These are phyloP conservation scores for Drosophila acutilabella DNA, from an alignment of 2,888 invertebrate genomes.

Conservation along the genomic window DNA sequence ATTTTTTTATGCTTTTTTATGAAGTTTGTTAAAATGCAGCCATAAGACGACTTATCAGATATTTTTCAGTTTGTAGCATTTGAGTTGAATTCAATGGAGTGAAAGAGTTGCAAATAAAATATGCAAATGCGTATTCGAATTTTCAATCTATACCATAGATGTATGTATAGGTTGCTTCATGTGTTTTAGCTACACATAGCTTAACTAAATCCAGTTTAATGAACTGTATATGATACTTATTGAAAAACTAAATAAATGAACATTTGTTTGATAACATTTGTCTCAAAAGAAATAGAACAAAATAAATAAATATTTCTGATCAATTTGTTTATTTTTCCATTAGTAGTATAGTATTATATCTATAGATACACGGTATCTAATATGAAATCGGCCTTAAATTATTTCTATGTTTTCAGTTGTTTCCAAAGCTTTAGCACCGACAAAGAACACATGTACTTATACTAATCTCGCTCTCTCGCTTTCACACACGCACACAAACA, in stretches of 20 bases:
- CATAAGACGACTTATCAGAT: slow-evolving; percentile 50
- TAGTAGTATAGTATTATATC: too few species aligned
- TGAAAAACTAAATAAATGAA: not conserved
- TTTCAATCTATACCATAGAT: not conserved
- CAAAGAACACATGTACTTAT: not conserved
- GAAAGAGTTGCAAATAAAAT: slow-evolving; percentile 45
- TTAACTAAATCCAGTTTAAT: not conserved
- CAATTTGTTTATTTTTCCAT: too few species aligned
- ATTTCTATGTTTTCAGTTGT: not conserved
- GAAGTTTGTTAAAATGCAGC: slow-evolving; percentile 26
- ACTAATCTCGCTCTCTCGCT: slow-evolving; percentile 10
- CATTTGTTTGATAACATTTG: too few species aligned
- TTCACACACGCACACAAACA: not conserved
- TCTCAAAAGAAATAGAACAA: too few species aligned
- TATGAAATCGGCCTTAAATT: too few species aligned
- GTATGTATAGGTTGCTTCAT: slow-evolving; percentile 12
- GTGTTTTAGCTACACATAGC: not conserved
- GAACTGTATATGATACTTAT: not conserved
- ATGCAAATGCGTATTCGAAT: slow-evolving; percentile 30
- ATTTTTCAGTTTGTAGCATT: slow-evolving; percentile 38
- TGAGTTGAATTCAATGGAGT: slow-evolving; percentile 44
- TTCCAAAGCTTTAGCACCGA: slow-evolving; percentile 1
- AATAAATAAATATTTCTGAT: too few species aligned
- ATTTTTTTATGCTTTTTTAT: slow-evolving; percentile 1
- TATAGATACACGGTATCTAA: too few species aligned